Base-by-base conservation (phyloP, 2,113 vertebrate species). In the Megaptera novaeangliae region DNA sequence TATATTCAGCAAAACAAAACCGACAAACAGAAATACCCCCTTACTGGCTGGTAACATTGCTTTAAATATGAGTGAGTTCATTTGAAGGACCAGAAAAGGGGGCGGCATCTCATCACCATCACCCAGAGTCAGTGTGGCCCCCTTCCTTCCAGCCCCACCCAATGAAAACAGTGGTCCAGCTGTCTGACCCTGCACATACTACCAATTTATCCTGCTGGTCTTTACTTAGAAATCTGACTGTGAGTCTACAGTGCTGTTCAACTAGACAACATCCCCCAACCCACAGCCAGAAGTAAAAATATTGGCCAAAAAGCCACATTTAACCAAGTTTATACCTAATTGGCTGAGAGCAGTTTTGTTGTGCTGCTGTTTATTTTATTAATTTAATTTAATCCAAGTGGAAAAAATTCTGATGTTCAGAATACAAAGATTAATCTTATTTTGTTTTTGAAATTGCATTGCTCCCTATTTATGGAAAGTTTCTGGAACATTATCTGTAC, bases 171-270 rank as follows among this genome's bases (percentile, higher is more conserved):
- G 21, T 0, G 0, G 13, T 13, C 49, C 25, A 3, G 25, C 3
- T 8, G 27, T 41, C 72, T 1, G 29, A 57, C 52, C 78, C 36
- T 1, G 0, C 9, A 2, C 1, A 1, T 0, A 3, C 49, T 1
- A 31, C 6, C 3, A 27, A 23, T 49, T 20, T 7, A 46, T 1
- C 44, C 36, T 34, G 14, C 49, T 31, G 46, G 39, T 29, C 41
- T 61, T 23, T 8, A 29, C 29, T 81, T 49, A 18, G 46, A 81
- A 74, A 66, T 23, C 8, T 9, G 41, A 23, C 29, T 25, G 34
- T 14, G 25, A 63, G 36, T 23, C 36, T 3, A 2, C 10, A 3
- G n/a, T 27, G 25, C 12, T 49, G 8, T 46, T 57, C 36, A 39
- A 20, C 59, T 8, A 2, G 15, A n/a, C 6, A 15, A 0, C 14